Conservation (phyloP, 2,888 invertebrate genomes). For the Sphaeridia pumilis region DNA sequence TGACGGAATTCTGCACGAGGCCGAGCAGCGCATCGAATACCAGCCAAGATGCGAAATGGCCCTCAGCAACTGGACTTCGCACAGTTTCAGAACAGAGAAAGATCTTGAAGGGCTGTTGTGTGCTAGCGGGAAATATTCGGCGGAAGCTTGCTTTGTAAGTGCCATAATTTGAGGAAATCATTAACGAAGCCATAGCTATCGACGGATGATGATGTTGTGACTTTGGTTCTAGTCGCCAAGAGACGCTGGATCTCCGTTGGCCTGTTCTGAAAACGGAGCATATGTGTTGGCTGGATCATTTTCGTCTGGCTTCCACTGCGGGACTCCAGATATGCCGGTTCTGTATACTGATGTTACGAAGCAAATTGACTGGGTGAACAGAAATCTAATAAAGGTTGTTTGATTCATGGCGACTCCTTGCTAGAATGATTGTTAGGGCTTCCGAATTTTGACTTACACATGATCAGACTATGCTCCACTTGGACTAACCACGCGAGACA, state of each 20-base stretch:
- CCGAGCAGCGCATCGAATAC: conserved; percentile 27
- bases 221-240: conserved; percentile 21
- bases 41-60: conserved; percentile 21
- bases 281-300: conserved; percentile 28
- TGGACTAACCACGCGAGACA: no score
- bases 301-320: conserved; percentile 32
- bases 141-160: conserved; percentile 32
- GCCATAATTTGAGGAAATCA: background rate
- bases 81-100: conserved; percentile 10
- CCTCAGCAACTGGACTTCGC: conserved; percentile 22
- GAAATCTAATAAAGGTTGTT: conserved; percentile 13
- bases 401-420: no score
- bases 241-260: conserved; percentile 32
- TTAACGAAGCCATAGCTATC: background rate
- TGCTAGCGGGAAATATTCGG: conserved; percentile 27
- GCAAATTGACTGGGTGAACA: conserved; percentile 3
- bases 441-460: no score
- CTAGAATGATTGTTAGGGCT: no score
- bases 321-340: conserved; percentile 23
- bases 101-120: conserved; percentile 24
- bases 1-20: conserved; percentile 32
- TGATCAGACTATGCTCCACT: no score
- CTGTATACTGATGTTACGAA: conserved; percentile 3
- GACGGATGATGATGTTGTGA: no score
- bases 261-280: conserved; percentile 18